Evolutionary conservation across 2,113 vertebrate species (phyloP).

Genomic region (Bambusicola thoracicus): DNA sequence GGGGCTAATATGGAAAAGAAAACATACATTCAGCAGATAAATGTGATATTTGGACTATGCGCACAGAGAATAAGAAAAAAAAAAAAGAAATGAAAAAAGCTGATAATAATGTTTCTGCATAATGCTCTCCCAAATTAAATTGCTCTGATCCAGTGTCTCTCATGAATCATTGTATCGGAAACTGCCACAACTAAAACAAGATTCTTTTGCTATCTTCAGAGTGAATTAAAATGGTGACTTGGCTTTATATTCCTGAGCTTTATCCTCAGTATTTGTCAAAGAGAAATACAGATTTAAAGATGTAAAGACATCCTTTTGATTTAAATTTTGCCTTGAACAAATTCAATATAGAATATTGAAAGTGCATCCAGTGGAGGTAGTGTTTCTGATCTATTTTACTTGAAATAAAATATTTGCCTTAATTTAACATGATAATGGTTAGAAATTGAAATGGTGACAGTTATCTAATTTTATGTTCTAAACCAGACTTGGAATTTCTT

Average conservation of each 20-base stretch:
- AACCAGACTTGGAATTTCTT: not conserved
- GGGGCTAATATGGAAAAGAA: not conserved
- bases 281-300: not conserved
- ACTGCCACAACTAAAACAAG: not conserved
- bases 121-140: slow-evolving; percentile 36
- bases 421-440: not conserved
- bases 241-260: not conserved
- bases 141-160: not conserved
- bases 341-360: not conserved
- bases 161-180: slow-evolving; percentile 20
- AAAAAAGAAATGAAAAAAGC: not conserved
- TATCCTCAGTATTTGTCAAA: not conserved
- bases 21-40: not conserved
- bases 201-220: not conserved
- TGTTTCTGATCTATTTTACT: not conserved
- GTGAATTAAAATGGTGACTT: slow-evolving; percentile 7
- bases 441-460: not conserved
- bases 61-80: not conserved
- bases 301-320: not conserved
- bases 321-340: not conserved
- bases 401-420: not conserved
- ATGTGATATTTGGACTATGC: not conserved
- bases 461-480: not conserved
- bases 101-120: not conserved
- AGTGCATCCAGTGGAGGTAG: not conserved